These are phyloP conservation scores for Diorhabda elongata DNA, from an alignment of 1,140 invertebrate species.

Conservation along the genomic window DNA sequence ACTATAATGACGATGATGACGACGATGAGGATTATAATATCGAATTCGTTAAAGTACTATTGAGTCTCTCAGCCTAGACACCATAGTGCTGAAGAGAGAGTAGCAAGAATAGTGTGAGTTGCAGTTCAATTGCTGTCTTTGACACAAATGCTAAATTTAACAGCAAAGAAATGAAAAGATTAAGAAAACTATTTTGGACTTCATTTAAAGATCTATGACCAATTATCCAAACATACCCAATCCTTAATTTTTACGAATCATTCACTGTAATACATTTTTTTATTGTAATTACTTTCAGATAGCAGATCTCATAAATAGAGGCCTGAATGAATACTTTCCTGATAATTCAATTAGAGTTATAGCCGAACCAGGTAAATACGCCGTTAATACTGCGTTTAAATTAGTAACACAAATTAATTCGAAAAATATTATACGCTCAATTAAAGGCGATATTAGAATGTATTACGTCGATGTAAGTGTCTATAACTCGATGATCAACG, in stretches of 20 bases:
- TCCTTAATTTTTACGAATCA: not conserved
- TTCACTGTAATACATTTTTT: not conserved
- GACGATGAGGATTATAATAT: too few species aligned
- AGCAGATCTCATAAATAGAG: constrained; percentile 66
- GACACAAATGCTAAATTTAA: not conserved
- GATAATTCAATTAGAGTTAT: constrained; percentile 74
- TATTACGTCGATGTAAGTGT: constrained; percentile 97
- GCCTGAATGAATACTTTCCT: constrained; percentile 79
- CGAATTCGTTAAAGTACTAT: too few species aligned
- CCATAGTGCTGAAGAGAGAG: too few species aligned
- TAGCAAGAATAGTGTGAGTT: too few species aligned
- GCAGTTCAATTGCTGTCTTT: too few species aligned
- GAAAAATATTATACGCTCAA: constrained; percentile 59
- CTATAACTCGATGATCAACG: constrained; percentile 95
- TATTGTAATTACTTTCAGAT: constrained; percentile 51
- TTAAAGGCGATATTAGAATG: constrained; percentile 59
- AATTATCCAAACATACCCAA: too few species aligned
- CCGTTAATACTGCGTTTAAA: constrained; percentile 89
- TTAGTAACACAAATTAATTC: constrained; percentile 84
- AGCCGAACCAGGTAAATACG: constrained; percentile 94
- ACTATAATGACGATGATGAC: too few species aligned
- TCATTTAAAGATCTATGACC: too few species aligned
- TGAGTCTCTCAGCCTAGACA: too few species aligned
- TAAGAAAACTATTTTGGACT: not conserved
- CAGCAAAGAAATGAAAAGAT: not conserved